A percentile compares a stretch with the other conserved stretches of the same genome.
phyloP scores from a whole-genome alignment of 2,797 vertebrate species.

The Typhlichthys subterraneus region DNA sequence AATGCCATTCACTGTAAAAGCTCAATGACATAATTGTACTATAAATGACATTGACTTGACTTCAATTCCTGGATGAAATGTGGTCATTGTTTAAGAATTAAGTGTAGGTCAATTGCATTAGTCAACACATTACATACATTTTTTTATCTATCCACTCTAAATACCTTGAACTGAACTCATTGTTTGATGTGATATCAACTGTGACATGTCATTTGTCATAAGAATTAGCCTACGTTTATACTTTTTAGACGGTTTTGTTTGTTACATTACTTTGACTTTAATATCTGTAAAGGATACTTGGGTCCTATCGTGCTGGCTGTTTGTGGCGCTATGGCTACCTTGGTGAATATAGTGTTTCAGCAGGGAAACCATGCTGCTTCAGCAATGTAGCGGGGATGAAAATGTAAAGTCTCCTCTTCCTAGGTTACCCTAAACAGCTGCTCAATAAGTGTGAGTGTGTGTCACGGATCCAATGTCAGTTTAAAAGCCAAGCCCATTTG shows the following conservation, averaged over 20 bases:
- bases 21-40: too few species aligned
- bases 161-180: too few species aligned
- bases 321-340: slow-evolving; percentile 17
- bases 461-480: slow-evolving; percentile 58
- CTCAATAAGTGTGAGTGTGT: slow-evolving; percentile 17
- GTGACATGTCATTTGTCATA: too few species aligned
- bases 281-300: slow-evolving; percentile 1
- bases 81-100: too few species aligned
- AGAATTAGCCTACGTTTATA: too few species aligned
- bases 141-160: too few species aligned
- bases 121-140: too few species aligned
- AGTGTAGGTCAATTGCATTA: too few species aligned
- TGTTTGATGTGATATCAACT: too few species aligned
- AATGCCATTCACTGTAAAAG: too few species aligned
- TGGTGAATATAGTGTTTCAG: slow-evolving; percentile 41
- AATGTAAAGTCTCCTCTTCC: slow-evolving; percentile 52
- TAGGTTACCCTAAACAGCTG: slow-evolving; percentile 68
- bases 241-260: not conserved
- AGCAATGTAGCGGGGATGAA: slow-evolving; percentile 52
- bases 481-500: slow-evolving; percentile 49
- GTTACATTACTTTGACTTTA: slow-evolving; percentile 4
- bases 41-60: too few species aligned
- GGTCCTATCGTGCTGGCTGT: slow-evolving; percentile 5
- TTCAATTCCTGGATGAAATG: too few species aligned
- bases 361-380: slow-evolving; percentile 30